A percentile compares a stretch with the other conserved stretches of the same genome.
Conservation (phyloP, 2,113 vertebrate species). For the Bambusicola thoracicus region DNA sequence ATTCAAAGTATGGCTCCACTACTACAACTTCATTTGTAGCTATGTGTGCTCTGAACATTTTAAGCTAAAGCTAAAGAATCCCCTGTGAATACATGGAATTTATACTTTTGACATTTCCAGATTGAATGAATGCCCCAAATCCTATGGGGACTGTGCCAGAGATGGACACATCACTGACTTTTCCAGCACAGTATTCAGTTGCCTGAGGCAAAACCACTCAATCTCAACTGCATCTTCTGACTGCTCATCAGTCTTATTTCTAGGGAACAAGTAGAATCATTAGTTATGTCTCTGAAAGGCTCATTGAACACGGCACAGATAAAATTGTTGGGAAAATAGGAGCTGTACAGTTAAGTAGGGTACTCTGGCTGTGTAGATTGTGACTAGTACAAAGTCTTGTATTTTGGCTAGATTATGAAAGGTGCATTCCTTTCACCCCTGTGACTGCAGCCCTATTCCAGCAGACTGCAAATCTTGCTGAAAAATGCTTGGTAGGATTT, state of each 20-base stretch:
- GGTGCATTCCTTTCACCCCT: background rate
- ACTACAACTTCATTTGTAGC: background rate
- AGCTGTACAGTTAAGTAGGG: background rate
- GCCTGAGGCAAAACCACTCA: background rate
- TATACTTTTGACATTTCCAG: background rate
- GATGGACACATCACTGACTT: background rate
- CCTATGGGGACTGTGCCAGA: background rate
- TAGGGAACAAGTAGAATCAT: slow-evolving; percentile 24
- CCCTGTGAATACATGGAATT: background rate
- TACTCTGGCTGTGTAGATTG: background rate
- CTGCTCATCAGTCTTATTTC: slow-evolving; percentile 18
- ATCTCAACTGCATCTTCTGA: slow-evolving; percentile 1
- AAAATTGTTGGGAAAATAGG: background rate
- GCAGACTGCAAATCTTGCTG: background rate
- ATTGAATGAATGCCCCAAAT: background rate
- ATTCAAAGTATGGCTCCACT: background rate
- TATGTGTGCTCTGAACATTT: background rate
- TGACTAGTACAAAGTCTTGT: background rate
- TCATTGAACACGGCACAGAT: background rate
- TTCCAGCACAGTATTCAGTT: background rate
- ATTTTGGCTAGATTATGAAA: background rate
- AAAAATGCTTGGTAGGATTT: background rate
- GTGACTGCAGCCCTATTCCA: background rate
- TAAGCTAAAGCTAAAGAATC: background rate
- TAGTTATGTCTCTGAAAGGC: background rate